phyloP scores from a whole-genome alignment of 1,140 invertebrate genomes.

The Nymphalis io region DNA sequence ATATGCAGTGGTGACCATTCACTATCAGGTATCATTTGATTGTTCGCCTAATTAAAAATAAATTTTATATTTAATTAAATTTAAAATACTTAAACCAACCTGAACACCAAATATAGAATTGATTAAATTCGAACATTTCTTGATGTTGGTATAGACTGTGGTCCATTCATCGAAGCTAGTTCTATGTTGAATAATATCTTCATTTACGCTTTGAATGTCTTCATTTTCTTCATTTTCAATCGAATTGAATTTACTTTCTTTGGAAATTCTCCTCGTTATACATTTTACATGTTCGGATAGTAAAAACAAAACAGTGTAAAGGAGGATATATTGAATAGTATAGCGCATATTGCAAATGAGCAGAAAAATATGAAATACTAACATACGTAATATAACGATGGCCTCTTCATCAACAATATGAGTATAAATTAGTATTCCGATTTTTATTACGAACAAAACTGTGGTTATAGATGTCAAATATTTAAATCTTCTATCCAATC shows the following conservation, averaged over 20 bases:
- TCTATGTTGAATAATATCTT: slow-evolving; percentile 9
- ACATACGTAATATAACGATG: background rate
- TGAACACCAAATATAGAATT: slow-evolving; percentile 47
- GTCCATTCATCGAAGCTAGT: slow-evolving; percentile 38
- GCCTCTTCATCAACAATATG: no score
- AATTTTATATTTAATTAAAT: no score
- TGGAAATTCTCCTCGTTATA: slow-evolving; percentile 32
- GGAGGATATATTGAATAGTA: slow-evolving; percentile 35
- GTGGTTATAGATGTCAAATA: slow-evolving; percentile 7
- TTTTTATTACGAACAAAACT: slow-evolving; percentile 1
- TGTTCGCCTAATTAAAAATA: no score
- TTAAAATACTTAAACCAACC: slow-evolving; percentile 23
- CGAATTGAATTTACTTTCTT: slow-evolving; percentile 1
- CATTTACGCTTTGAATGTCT: background rate
- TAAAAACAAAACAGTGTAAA: slow-evolving; percentile 29
- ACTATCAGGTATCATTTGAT: no score
- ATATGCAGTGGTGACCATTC: no score
- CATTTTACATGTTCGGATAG: slow-evolving; percentile 35
- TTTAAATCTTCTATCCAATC: slow-evolving; percentile 25
- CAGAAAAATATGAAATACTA: background rate
- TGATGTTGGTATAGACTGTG: slow-evolving; percentile 36
- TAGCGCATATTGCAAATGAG: slow-evolving; percentile 33
- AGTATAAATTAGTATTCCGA: background rate
- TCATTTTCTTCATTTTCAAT: background rate
- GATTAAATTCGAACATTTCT: slow-evolving; percentile 38